These are phyloP conservation scores for Lophotriccus pileatus DNA, from an alignment of 2,797 vertebrate species.

Conservation along the genomic window DNA sequence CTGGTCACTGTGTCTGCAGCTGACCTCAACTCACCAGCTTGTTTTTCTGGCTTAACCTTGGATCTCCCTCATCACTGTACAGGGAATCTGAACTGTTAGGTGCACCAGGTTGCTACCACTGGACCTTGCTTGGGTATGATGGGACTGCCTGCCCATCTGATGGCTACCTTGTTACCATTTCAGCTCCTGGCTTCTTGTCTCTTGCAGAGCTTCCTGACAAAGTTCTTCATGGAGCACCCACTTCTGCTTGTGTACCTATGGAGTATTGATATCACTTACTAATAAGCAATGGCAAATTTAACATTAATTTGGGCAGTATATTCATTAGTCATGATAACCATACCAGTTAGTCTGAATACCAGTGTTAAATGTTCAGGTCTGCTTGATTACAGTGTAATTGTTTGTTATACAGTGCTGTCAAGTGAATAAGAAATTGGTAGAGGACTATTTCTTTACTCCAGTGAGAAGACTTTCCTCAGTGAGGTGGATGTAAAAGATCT, in stretches of 20 bases:
- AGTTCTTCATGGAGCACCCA: not conserved
- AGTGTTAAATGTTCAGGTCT: not conserved
- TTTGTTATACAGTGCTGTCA: not conserved
- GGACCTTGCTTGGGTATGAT: not conserved
- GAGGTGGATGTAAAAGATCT: not conserved
- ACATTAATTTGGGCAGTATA: not conserved
- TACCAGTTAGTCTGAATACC: not conserved
- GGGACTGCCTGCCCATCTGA: not conserved
- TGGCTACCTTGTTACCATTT: not conserved
- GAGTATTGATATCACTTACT: not conserved
- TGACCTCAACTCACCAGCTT: not conserved
- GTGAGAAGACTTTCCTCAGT: not conserved
- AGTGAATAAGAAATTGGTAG: not conserved
- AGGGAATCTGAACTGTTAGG: not conserved
- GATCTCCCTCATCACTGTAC: not conserved
- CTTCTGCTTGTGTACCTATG: not conserved
- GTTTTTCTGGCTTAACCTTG: not conserved
- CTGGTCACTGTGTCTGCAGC: not conserved
- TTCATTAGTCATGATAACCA: not conserved
- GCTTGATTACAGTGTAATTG: not conserved
- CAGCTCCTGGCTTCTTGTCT: not conserved
- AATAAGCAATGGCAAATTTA: not conserved
- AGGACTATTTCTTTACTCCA: not conserved
- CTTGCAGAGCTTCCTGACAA: not conserved
- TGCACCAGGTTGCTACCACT: not conserved